These are phyloP conservation scores for Cryptoblepharus egeriae DNA, from an alignment of 2,797 vertebrate species.

Conservation along the genomic window DNA sequence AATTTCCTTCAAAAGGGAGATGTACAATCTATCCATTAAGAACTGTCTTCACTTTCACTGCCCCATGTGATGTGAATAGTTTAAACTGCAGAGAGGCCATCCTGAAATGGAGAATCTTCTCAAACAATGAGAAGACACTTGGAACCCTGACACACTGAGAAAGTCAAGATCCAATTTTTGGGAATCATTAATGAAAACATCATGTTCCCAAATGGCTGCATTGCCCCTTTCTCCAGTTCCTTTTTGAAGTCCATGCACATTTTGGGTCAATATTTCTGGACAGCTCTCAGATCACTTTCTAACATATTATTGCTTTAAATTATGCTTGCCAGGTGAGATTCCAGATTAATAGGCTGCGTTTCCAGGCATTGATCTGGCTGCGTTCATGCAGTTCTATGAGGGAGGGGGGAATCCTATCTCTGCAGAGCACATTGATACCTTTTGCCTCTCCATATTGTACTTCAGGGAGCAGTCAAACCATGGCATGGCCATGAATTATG, in stretches of 20 bases:
- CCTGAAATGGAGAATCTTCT: neutral
- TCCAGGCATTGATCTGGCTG: neutral
- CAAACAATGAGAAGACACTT: neutral
- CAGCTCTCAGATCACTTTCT: constrained; percentile 29
- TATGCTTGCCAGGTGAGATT: constrained; percentile 26
- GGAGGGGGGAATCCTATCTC: neutral
- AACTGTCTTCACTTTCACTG: neutral
- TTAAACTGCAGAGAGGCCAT: neutral
- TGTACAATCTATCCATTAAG: neutral
- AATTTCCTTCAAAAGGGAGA: too few relatives aligned
- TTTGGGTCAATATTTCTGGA: constrained; percentile 25
- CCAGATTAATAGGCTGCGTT: constrained; percentile 22
- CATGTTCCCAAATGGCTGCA: neutral
- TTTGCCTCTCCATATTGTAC: constrained; percentile 12
- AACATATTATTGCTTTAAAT: constrained; percentile 36
- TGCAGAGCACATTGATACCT: constrained; percentile 13
- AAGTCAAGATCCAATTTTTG: neutral
- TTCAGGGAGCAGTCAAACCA: constrained; percentile 41
- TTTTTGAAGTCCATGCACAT: neutral
- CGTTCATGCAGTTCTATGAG: neutral
- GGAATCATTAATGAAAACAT: constrained; percentile 1
- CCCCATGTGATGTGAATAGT: neutral
- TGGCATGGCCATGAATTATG: constrained; percentile 13
- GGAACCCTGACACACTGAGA: neutral
- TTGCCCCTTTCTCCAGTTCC: neutral